These are phyloP conservation scores for Agrotis puta DNA, from an alignment of 2,888 invertebrate genomes.

Conservation along the genomic window DNA sequence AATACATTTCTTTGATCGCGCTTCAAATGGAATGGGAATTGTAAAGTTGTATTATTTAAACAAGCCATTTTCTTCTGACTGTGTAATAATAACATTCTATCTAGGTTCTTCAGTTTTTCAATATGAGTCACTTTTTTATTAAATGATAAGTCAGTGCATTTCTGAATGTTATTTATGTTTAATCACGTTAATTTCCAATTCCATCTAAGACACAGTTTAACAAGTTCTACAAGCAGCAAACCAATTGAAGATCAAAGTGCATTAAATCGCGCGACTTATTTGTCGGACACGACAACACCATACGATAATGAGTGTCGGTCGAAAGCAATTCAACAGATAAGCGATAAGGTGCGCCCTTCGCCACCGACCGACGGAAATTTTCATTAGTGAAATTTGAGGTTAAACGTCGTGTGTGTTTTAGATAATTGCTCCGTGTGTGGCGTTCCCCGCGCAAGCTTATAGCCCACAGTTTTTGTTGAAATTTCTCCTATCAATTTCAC, in stretches of 20 bases:
- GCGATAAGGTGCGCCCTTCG: constrained; percentile 87
- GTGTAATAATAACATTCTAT: not conserved
- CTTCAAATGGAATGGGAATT: constrained; percentile 18
- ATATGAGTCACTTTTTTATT: not conserved
- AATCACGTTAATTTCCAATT: not conserved
- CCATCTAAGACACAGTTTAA: no score
- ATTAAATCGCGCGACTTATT: constrained; percentile 46
- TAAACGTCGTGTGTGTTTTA: constrained; percentile 87
- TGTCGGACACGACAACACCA: constrained; percentile 69
- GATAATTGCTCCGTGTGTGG: constrained; percentile 88
- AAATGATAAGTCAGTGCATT: not conserved
- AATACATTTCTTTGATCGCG: constrained; percentile 41
- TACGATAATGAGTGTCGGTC: constrained; percentile 82
- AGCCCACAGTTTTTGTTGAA: constrained; percentile 80
- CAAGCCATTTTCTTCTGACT: not conserved
- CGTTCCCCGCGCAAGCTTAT: constrained; percentile 78
- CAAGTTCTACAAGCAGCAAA: not conserved
- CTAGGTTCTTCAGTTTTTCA: not conserved
- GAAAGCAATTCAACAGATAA: constrained; percentile 85
- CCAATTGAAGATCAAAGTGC: constrained; percentile 14
- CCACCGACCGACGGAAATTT: constrained; percentile 81
- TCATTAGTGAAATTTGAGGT: constrained; percentile 89
- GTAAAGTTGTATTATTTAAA: constrained; percentile 5
- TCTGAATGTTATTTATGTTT: not conserved
- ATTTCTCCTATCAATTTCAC: constrained; percentile 77